Evolutionary conservation across 1,140 invertebrate genomes (phyloP).

Genomic region (Eriosoma lanigerum): DNA sequence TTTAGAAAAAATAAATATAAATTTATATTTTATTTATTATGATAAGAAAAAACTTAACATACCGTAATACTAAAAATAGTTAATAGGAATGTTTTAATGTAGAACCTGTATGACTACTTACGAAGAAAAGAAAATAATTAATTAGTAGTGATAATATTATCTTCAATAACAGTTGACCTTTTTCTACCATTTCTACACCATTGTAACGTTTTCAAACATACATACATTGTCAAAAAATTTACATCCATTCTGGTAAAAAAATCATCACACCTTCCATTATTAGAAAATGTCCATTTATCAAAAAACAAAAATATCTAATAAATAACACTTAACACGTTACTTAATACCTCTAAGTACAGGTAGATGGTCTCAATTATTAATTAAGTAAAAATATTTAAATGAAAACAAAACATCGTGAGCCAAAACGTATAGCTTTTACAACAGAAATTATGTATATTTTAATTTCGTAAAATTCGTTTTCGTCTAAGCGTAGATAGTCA

Average conservation of each 20-base stretch:
- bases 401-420: conserved; percentile 22
- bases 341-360: conserved; percentile 31
- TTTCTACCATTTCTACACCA: conserved; percentile 37
- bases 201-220: not conserved
- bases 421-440: conserved; percentile 41
- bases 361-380: conserved; percentile 27
- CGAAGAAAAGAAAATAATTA: conserved; percentile 5
- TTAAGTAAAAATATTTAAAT: conserved; percentile 17
- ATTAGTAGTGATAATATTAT: not conserved
- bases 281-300: conserved; percentile 37
- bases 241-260: conserved; percentile 25
- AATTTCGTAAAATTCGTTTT: conserved; percentile 43
- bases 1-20: conserved; percentile 18
- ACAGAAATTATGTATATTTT: conserved; percentile 26
- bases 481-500: conserved; percentile 32
- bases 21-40: not conserved
- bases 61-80: conserved; percentile 33
- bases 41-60: conserved; percentile 39
- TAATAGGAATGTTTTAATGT: conserved; percentile 36
- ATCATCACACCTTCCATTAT: conserved; percentile 25
- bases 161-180: conserved; percentile 4
- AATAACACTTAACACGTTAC: conserved; percentile 36
- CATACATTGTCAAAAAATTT: conserved; percentile 28
- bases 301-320: conserved; percentile 37
- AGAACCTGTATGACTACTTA: conserved; percentile 3